Evolutionary conservation across 2,113 vertebrate species (phyloP), one percentile per base, ranked within the genome.

Genomic region (Callopanchax toddi): DNA sequence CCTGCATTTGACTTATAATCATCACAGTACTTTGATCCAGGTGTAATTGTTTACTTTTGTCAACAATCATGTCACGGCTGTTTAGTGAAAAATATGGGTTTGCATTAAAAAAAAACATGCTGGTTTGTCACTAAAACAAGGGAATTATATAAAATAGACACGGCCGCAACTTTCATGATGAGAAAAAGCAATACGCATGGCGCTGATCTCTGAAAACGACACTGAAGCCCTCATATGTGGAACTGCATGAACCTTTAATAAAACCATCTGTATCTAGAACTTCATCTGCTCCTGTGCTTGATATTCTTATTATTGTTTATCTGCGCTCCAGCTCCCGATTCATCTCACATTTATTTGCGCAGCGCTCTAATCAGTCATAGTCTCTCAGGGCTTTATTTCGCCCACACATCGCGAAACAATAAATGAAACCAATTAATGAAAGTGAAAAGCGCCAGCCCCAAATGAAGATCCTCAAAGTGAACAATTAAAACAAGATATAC

Each of bases 1-100:
- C 77, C 70, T 71, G 68, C 50, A 25, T 64, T 79, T 85, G 82
- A 85, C 76, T 67, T 82, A 26, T 82, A 82, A 79, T 86, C 84
- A 87, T 81, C 70, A 25, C 52, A 61, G 25, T 9, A 62, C 85
- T 88, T 83, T 90, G 74, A 90, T 83, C 71, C 81, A 79, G 83
- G 77, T 87, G 73, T 84, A 82, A 85, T 87, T 86, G 79, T 86
- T 87, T 81, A 79, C 75, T 77, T 74, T 78, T 26, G 23, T n/a
- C 62, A 77, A 62, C 58, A 80, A 50, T 73, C 67, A 8, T 51
- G 60, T 84, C 78, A 76, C 23, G 54, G 56, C 46, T 21, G 22
- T 25, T 39, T 17, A 67, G 71, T 45, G 4, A 69, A 74, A 50
- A 1, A 67, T 52, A 79, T 56, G n/a, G n/a, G n/a, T n/a, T n/a